Percentiles rank a stretch among this genome's conserved stretches.
These are phyloP conservation scores for Myiozetetes cayanensis DNA, from an alignment of 2,113 vertebrate species.

Conservation along the genomic window DNA sequence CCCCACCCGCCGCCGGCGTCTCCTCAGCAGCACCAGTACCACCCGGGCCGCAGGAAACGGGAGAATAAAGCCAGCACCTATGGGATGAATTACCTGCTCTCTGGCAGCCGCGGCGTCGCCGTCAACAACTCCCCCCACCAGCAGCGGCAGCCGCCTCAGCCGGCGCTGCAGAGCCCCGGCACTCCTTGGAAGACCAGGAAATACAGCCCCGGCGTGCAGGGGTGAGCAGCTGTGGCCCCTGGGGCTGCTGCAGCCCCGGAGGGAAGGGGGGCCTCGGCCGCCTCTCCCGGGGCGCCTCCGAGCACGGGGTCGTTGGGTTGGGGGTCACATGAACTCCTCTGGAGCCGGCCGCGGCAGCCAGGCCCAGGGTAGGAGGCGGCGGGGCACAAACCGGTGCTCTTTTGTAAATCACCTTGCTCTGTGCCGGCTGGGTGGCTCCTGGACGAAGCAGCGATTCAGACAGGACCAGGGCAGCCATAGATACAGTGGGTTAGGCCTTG, in stretches of 20 bases:
- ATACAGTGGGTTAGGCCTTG: neutral
- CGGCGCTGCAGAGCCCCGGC: slow-evolving; percentile 72
- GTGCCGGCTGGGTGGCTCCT: neutral
- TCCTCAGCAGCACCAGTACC: slow-evolving; percentile 80
- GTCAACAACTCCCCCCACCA: slow-evolving; percentile 51
- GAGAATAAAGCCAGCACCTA: slow-evolving; percentile 98
- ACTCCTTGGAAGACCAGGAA: slow-evolving; percentile 92
- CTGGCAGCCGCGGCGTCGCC: slow-evolving; percentile 74
- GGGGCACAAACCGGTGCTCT: neutral
- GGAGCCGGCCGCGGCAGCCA: neutral
- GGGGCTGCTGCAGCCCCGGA: neutral
- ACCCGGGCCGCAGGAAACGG: slow-evolving; percentile 92
- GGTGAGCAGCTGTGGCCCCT: slow-evolving; percentile 78
- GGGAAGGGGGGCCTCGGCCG: neutral
- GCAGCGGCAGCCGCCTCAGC: slow-evolving; percentile 53
- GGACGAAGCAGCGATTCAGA: neutral
- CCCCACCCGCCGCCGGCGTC: slow-evolving; percentile 59
- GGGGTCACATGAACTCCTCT: neutral
- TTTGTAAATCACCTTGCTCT: neutral
- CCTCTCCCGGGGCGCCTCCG: neutral
- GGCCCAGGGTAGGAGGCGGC: neutral
- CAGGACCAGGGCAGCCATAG: neutral
- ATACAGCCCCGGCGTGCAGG: slow-evolving; percentile 89
- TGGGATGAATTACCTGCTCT: slow-evolving; percentile 92
- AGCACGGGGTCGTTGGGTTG: neutral